Evolutionary conservation across 2,797 vertebrate genomes (phyloP), one percentile per base, ranked within the genome.

Genomic region (Brotula barbata): DNA sequence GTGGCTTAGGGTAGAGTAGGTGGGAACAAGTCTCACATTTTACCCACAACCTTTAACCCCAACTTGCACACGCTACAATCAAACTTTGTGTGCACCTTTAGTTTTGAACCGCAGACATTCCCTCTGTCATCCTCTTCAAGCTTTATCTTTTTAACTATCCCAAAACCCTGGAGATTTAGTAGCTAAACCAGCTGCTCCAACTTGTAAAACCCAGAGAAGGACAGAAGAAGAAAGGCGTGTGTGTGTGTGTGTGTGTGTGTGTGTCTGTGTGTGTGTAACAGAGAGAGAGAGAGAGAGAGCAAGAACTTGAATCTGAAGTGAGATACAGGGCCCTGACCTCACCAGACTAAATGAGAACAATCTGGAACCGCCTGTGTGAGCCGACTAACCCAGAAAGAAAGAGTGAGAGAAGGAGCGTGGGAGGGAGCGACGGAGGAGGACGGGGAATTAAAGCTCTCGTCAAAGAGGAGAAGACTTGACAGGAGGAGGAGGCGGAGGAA

Each of bases 281-380:
- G 71, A 64, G 34, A 72, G 48, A 39, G 71, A 68, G 53, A 74
- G 12, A 28, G 25, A 4, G 25, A 28, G 25, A 76, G 71, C 40
- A 17, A 65, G 71, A 47, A 7, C 37, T 28, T 21, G 56, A 33
- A 65, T 80, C 73, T 63, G 58, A 45, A 51, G 65, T 48, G 77
- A 79, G 59, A 87, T 73, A 82, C 77, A 16, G 65, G 80, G 82
- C 64, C 74, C 78, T 60, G 59, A 81, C 67, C 76, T 85, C 67
- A 36, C 10, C 1, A 23, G 70, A 57, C 69, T 86, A 86, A 91
- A 89, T 77, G 44, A 87, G 85, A 93, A 92, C 89, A 92, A 89
- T 83, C 83, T 89, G 91, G 81, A 76, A 48, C 57, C 22, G 75
- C 74, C 77, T 75, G 79, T n/a, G 71, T 41, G 78, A 73, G 76